These are phyloP conservation scores for Rallus crepitans DNA, from an alignment of 2,797 vertebrate genomes.

Conservation along the genomic window DNA sequence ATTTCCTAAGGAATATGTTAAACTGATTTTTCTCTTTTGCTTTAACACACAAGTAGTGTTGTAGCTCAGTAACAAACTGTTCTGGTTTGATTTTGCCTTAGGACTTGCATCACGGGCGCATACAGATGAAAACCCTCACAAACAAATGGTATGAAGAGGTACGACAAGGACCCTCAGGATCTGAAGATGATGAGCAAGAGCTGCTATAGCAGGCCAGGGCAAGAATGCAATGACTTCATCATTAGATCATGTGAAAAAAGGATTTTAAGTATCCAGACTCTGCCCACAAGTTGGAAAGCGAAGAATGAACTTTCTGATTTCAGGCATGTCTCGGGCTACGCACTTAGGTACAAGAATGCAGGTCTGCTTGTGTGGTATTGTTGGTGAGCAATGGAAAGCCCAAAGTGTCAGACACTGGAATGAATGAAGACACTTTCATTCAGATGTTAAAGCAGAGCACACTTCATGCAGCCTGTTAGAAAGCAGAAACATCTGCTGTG, in stretches of 20 bases:
- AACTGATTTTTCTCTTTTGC: neutral
- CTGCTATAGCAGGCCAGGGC: slow-evolving; percentile 77
- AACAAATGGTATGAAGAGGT: slow-evolving; percentile 99
- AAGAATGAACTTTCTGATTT: neutral
- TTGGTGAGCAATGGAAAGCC: neutral
- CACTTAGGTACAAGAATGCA: neutral
- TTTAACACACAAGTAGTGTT: neutral
- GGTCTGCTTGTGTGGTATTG: neutral
- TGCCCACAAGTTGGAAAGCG: neutral
- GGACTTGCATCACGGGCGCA: slow-evolving; percentile 94
- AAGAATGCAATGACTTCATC: neutral
- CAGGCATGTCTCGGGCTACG: neutral
- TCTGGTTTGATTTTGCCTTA: slow-evolving; percentile 56
- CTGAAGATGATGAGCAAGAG: slow-evolving; percentile 94
- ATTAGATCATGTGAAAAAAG: neutral
- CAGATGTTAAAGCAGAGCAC: neutral
- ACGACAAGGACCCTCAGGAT: slow-evolving; percentile 96
- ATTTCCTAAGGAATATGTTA: neutral
- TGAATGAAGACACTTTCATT: neutral
- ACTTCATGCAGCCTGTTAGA: neutral
- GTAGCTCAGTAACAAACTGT: neutral
- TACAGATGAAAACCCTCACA: slow-evolving; percentile 98
- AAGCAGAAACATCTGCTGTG: neutral
- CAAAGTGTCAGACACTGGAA: rapidly evolving
- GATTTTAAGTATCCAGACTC: neutral